phyloP scores from a whole-genome alignment of 2,797 vertebrate genomes.

The Australoheros facetus region DNA sequence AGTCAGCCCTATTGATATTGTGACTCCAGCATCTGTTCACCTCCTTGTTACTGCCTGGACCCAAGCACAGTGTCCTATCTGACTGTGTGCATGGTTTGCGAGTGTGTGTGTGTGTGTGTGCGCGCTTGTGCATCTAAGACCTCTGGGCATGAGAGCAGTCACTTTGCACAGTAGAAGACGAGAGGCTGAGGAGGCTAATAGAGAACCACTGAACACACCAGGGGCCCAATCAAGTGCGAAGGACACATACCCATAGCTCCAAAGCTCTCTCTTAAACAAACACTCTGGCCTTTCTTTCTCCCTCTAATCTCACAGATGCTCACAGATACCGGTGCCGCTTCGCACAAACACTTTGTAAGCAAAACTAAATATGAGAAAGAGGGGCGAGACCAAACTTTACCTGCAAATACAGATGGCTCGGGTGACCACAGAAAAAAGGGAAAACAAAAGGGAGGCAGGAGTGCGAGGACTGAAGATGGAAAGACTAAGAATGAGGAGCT shows the following conservation, averaged over 20 bases:
- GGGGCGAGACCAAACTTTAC: slow-evolving; percentile 22
- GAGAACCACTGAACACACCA: slow-evolving; percentile 73
- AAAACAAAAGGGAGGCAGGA: slow-evolving; percentile 31
- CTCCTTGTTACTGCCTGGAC: slow-evolving; percentile 76
- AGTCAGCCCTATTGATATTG: slow-evolving; percentile 78
- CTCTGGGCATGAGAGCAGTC: slow-evolving; percentile 68
- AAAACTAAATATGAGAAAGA: slow-evolving; percentile 27
- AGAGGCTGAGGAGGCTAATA: slow-evolving; percentile 71
- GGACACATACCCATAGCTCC: slow-evolving; percentile 59
- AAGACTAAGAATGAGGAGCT: slow-evolving; percentile 52
- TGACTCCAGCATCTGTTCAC: slow-evolving; percentile 77
- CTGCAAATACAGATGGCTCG: slow-evolving; percentile 41
- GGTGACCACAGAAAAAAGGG: slow-evolving; percentile 20
- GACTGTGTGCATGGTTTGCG: slow-evolving; percentile 56
- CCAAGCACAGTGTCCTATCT: slow-evolving; percentile 58
- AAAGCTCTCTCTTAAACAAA: slow-evolving; percentile 55
- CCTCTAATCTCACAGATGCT: slow-evolving; percentile 62
- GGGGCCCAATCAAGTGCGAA: slow-evolving; percentile 77
- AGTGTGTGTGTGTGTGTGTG: slow-evolving; percentile 22
- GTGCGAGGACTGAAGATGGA: slow-evolving; percentile 24
- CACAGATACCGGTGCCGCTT: slow-evolving; percentile 6
- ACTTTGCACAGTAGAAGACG: slow-evolving; percentile 59
- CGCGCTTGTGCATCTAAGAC: slow-evolving; percentile 29
- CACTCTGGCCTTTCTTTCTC: slow-evolving; percentile 46
- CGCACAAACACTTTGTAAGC: slow-evolving; percentile 51